phyloP scores from a whole-genome alignment of 2,113 vertebrate genomes.

The Machaerirhynchus nigripectus region DNA sequence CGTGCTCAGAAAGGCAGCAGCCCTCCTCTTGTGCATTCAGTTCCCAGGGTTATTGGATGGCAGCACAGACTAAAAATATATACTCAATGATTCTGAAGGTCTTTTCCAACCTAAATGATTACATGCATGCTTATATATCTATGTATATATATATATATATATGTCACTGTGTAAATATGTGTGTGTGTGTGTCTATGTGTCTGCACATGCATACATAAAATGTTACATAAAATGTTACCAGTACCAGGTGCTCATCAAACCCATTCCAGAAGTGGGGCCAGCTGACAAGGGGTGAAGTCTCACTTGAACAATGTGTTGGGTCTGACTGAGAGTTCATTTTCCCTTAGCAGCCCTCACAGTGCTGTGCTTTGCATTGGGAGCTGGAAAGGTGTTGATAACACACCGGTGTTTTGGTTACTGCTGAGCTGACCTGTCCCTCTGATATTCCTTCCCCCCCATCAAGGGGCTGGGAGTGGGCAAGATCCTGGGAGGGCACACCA shows the following conservation, averaged over 20 bases:
- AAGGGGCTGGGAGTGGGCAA: not conserved
- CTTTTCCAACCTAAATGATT: not conserved
- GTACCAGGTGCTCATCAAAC: not conserved
- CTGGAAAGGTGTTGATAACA: not conserved
- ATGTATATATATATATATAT: fast-evolving
- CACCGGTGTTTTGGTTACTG: not conserved
- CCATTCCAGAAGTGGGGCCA: not conserved
- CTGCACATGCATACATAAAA: not conserved
- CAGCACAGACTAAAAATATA: not conserved
- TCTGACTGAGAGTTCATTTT: not conserved
- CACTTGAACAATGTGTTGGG: fast-evolving
- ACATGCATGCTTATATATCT: not conserved
- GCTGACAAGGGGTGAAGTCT: not conserved
- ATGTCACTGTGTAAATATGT: not conserved
- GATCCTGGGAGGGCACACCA: not conserved
- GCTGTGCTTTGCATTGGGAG: not conserved
- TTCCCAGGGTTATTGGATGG: not conserved
- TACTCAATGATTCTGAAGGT: not conserved
- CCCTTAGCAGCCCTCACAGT: not conserved
- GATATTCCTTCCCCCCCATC: too few relatives aligned
- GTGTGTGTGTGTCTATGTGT: not conserved
- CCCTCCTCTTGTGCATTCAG: not conserved
- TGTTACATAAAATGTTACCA: not conserved
- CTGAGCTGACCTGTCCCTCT: not conserved
- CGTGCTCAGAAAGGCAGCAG: not conserved